These are phyloP conservation scores for Glandiceps talaboti DNA, from an alignment of 53 echinoderm and acorn worm species.

Conservation along the genomic window DNA sequence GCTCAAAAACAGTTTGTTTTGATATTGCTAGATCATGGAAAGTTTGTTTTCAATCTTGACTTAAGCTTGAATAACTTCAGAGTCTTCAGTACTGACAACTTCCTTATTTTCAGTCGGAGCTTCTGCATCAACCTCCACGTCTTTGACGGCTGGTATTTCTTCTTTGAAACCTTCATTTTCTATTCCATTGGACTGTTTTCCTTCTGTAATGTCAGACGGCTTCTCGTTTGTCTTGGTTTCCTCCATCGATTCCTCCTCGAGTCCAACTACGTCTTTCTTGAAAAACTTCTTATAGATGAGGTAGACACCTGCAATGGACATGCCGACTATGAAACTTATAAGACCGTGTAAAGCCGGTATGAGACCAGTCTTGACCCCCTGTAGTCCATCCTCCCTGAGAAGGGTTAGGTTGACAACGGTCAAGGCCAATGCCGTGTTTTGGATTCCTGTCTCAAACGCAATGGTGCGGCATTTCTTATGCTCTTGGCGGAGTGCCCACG, in stretches of 20 bases:
- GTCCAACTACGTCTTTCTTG: neutral
- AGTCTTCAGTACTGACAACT: too few relatives aligned
- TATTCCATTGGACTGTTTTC: neutral
- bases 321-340: neutral
- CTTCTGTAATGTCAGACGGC: neutral
- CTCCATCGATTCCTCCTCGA: neutral
- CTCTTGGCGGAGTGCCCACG: conserved; percentile 29
- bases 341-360: neutral
- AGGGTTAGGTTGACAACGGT: conserved; percentile 60
- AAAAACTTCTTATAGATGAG: neutral
- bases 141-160: too few relatives aligned
- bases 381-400: conserved; percentile 19
- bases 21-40: too few relatives aligned
- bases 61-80: too few relatives aligned
- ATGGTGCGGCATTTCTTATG: conserved; percentile 75
- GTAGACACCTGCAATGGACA: neutral
- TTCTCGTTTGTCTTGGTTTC: neutral
- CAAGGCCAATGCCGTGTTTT: conserved; percentile 65
- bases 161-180: too few relatives aligned
- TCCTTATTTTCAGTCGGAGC: too few relatives aligned
- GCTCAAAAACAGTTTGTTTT: too few relatives aligned
- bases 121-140: too few relatives aligned
- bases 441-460: conserved; percentile 74
- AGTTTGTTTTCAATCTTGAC: too few relatives aligned
- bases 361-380: neutral